Evolutionary conservation across 92 coral and sea anemone genomes (phyloP).

Genomic region (Siderastrea radians): DNA sequence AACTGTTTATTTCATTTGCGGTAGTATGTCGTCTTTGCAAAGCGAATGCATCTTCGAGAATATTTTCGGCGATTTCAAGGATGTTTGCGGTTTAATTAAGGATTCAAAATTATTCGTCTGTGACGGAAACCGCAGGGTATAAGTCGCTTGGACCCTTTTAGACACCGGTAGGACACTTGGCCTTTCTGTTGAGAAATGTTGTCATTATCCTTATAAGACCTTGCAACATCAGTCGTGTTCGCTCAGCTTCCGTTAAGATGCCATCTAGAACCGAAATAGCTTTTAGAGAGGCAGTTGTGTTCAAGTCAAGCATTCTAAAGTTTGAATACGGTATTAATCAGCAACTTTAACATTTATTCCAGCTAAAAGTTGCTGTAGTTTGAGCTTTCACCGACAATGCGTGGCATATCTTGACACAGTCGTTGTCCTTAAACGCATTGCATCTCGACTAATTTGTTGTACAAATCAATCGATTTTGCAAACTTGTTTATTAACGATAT

Average conservation of each 20-base stretch:
- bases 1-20: background rate
- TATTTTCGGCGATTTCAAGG: conserved; percentile 12
- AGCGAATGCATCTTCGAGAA: background rate
- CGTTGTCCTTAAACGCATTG: background rate
- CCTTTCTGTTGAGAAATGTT: background rate
- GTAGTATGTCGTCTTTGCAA: background rate
- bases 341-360: background rate
- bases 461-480: background rate
- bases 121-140: conserved; percentile 45
- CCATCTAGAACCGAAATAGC: conserved; percentile 10
- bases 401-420: background rate
- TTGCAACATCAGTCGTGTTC: too few species aligned
- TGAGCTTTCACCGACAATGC: background rate
- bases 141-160: background rate
- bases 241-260: background rate
- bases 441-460: background rate
- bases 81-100: conserved; percentile 5
- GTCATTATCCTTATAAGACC: background rate
- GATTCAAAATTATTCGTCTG: conserved; percentile 4
- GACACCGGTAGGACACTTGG: background rate
- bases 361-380: conserved; percentile 5
- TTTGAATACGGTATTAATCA: conserved; percentile 32
- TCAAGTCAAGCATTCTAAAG: conserved; percentile 41
- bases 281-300: conserved; percentile 19
- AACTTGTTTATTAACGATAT: background rate